Evolutionary conservation across 2,797 vertebrate genomes (phyloP).

Genomic region (Hyperoplus lanceolatus): DNA sequence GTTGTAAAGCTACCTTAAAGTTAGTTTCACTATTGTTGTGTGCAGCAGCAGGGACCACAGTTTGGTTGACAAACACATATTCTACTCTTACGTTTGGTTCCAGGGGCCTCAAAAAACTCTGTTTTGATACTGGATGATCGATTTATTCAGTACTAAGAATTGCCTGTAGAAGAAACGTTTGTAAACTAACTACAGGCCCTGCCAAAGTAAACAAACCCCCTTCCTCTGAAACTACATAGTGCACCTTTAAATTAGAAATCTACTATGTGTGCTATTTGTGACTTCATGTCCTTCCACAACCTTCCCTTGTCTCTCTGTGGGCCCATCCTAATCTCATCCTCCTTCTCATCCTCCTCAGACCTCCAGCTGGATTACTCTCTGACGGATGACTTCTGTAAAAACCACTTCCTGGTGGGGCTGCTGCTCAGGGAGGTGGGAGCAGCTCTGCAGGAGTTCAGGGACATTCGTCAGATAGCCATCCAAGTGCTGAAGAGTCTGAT

Average conservation of each 20-base stretch:
- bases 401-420: slow-evolving; percentile 97
- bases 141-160: neutral
- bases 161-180: no score
- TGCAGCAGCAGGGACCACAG: no score
- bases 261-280: slow-evolving; percentile 5
- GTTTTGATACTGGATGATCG: no score
- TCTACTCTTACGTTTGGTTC: no score
- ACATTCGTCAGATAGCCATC: slow-evolving; percentile 93
- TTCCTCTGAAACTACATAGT: no score
- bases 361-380: slow-evolving; percentile 96
- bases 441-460: slow-evolving; percentile 94
- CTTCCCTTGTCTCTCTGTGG: slow-evolving; percentile 1
- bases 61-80: no score
- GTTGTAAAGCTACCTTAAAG: no score
- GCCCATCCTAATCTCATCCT: slow-evolving; percentile 31
- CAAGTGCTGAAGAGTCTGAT: slow-evolving; percentile 96
- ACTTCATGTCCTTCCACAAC: slow-evolving; percentile 11
- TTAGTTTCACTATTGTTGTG: no score
- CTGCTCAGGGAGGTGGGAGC: slow-evolving; percentile 93
- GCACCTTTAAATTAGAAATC: neutral
- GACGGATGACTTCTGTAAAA: slow-evolving; percentile 97
- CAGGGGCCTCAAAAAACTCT: no score
- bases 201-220: no score
- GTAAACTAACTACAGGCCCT: no score
- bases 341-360: slow-evolving; percentile 82